These are phyloP conservation scores for Oxyura jamaicensis DNA, from an alignment of 2,113 vertebrate genomes.

Conservation along the genomic window DNA sequence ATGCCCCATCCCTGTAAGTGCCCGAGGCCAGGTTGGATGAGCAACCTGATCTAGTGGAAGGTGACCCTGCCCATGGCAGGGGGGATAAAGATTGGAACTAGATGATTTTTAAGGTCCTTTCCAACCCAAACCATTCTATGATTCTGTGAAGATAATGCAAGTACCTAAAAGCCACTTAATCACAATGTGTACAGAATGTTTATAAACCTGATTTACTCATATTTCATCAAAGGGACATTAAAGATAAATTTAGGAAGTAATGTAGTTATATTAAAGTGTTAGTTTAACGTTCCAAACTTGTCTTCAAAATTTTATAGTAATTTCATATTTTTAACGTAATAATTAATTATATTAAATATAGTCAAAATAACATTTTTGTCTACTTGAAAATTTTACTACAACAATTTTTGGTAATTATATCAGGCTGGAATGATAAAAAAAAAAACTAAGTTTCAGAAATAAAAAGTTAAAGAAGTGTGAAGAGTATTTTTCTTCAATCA, in stretches of 20 bases:
- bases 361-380: background rate
- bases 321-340: background rate
- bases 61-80: too few relatives aligned
- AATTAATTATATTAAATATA: background rate
- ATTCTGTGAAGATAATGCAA: background rate
- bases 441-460: background rate
- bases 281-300: background rate
- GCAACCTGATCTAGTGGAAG: too few relatives aligned
- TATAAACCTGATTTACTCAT: background rate
- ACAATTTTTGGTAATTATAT: background rate
- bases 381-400: background rate
- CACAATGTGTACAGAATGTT: rapidly evolving
- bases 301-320: background rate
- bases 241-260: background rate
- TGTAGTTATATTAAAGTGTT: background rate
- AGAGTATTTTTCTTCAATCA: background rate
- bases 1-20: too few relatives aligned
- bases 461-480: background rate
- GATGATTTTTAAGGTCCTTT: too few relatives aligned
- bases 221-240: background rate
- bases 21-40: too few relatives aligned
- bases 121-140: too few relatives aligned
- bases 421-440: background rate
- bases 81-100: too few relatives aligned
- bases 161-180: background rate